Conservation (phyloP, 2,113 vertebrate species). For the Etia nguti region DNA sequence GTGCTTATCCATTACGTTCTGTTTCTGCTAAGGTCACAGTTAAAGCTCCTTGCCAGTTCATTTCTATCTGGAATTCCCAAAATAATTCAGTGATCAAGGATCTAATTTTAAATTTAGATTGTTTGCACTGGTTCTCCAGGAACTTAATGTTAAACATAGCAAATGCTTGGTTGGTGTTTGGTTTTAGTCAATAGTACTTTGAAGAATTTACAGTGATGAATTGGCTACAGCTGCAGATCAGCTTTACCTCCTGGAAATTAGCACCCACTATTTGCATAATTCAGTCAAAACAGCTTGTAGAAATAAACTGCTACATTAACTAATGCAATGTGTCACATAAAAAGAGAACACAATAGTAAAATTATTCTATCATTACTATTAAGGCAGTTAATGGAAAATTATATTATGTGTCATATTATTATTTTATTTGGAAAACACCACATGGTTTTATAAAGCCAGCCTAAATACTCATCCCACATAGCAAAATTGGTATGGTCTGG, state of each 20-base stretch:
- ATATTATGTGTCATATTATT: neutral
- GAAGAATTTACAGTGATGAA: neutral
- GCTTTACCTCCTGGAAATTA: constrained; percentile 37
- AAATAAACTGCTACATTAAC: constrained; percentile 22
- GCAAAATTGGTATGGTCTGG: too few species aligned
- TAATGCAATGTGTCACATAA: constrained; percentile 19
- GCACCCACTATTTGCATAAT: constrained; percentile 35
- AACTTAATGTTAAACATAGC: neutral
- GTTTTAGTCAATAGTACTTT: neutral
- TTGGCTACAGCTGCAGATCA: constrained; percentile 1
- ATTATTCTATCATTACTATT: neutral
- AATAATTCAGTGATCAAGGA: neutral
- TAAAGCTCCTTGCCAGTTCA: neutral
- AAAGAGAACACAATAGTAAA: constrained; percentile 18
- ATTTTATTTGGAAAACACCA: constrained; percentile 1
- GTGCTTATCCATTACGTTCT: neutral
- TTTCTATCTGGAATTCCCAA: neutral
- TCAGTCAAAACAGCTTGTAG: constrained; percentile 29
- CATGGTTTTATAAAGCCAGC: neutral
- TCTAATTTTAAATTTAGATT: neutral
- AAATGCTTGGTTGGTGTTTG: neutral
- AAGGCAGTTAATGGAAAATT: constrained; percentile 9
- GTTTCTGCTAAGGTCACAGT: neutral
- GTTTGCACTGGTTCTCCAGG: neutral
- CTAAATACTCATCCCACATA: neutral